Evolutionary conservation across 2,797 vertebrate genomes (phyloP).

Genomic region (Sebastes reedi): DNA sequence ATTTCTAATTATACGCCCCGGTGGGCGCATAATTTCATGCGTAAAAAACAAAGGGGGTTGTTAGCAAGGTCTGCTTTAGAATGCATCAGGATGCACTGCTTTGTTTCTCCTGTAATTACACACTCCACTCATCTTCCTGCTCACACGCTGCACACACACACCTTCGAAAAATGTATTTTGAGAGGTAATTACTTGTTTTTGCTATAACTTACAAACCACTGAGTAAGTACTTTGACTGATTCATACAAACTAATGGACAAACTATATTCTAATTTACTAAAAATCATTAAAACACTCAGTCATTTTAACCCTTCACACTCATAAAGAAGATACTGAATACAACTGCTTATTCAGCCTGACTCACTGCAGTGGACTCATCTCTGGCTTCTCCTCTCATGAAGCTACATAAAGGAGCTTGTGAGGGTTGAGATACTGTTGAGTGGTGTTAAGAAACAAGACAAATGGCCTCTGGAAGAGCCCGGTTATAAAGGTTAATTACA

Average conservation of each 20-base stretch:
- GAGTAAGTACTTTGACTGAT: conserved; percentile 9
- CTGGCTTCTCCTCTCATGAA: not conserved
- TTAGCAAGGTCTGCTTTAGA: conserved; percentile 54
- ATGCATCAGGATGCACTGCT: conserved; percentile 46
- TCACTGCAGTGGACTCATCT: not conserved
- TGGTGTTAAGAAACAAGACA: conserved; percentile 39
- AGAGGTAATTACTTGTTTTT: conserved; percentile 43
- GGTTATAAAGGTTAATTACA: conserved; percentile 70
- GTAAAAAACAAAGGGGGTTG: conserved; percentile 60
- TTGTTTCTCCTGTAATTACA: conserved; percentile 67
- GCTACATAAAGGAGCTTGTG: not conserved
- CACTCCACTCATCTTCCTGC: conserved; percentile 43
- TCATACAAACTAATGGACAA: not conserved
- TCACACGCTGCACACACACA: conserved; percentile 21
- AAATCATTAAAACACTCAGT: not conserved
- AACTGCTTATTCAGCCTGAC: not conserved
- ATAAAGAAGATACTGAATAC: not conserved
- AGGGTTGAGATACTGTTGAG: conserved; percentile 15
- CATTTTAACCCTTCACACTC: not conserved
- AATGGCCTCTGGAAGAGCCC: conserved; percentile 41
- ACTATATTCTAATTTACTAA: not conserved
- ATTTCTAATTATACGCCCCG: conserved; percentile 71
- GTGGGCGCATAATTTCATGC: conserved; percentile 60
- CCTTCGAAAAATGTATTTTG: conserved; percentile 20
- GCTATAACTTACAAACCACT: conserved; percentile 22